These are phyloP conservation scores for Hirundo rustica DNA, from an alignment of 2,797 vertebrate genomes.

Conservation along the genomic window DNA sequence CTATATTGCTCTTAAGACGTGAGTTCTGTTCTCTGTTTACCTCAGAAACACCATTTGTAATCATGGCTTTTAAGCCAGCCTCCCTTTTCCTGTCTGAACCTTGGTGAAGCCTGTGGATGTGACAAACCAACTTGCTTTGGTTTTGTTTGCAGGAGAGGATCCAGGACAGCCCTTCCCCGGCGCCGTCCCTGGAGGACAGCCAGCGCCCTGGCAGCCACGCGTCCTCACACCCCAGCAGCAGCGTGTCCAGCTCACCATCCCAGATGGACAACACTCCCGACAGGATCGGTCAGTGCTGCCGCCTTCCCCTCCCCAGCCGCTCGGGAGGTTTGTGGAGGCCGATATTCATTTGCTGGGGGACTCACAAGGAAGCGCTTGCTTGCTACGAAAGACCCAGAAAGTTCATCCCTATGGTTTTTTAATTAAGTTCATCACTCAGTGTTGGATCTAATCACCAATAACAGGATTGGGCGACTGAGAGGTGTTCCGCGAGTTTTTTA, in stretches of 20 bases:
- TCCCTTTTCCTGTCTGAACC: background rate
- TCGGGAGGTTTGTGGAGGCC: background rate
- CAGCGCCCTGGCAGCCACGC: constrained; percentile 83
- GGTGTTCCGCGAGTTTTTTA: background rate
- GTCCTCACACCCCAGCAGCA: constrained; percentile 89
- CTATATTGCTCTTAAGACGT: rapidly evolving
- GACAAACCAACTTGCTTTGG: background rate
- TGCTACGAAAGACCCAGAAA: rapidly evolving
- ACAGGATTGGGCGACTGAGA: background rate
- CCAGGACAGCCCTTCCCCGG: constrained; percentile 88
- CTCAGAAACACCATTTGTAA: background rate
- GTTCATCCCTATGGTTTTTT: rapidly evolving
- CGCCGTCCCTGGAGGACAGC: constrained; percentile 85
- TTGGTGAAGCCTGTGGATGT: background rate
- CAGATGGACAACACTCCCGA: constrained; percentile 81
- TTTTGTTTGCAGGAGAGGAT: constrained; percentile 83
- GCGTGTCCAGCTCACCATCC: constrained; percentile 88
- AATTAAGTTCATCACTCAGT: background rate
- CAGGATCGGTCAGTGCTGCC: constrained; percentile 78
- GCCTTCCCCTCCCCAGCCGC: background rate
- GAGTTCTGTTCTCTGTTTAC: background rate
- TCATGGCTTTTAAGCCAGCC: background rate
- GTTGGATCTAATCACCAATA: background rate
- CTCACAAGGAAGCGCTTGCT: rapidly evolving
- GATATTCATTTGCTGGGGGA: background rate